Evolutionary conservation across 2,888 invertebrate genomes (phyloP).

Genomic region (Drosophila fulvimacula): DNA sequence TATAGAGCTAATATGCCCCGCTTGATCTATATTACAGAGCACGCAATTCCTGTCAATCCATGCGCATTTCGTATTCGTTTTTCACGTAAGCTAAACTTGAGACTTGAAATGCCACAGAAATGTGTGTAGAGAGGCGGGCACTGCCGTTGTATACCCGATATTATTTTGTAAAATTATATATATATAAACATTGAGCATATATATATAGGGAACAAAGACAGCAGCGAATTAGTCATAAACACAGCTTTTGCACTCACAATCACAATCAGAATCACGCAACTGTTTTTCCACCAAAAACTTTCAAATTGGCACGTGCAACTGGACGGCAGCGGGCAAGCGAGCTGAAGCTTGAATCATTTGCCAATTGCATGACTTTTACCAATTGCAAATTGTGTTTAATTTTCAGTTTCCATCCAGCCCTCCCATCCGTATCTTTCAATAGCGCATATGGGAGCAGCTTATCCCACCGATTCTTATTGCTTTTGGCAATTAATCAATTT

Average conservation of each 20-base stretch:
- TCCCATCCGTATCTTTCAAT: neutral
- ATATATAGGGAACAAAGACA: constrained; percentile 8
- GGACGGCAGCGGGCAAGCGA: too few species aligned
- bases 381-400: constrained; percentile 44
- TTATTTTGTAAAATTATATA: constrained; percentile 28
- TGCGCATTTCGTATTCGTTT: constrained; percentile 3
- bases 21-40: neutral
- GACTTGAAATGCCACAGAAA: constrained; percentile 33
- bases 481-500: constrained; percentile 55
- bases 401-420: neutral
- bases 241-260: constrained; percentile 18
- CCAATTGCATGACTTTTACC: constrained; percentile 40
- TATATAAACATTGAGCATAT: neutral
- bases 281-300: constrained; percentile 24
- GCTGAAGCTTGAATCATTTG: constrained; percentile 20
- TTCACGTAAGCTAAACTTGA: constrained; percentile 39
- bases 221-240: constrained; percentile 45
- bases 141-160: constrained; percentile 23
- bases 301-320: constrained; percentile 28
- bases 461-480: constrained; percentile 5
- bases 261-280: constrained; percentile 48
- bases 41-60: constrained; percentile 11
- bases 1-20: neutral
- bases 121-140: neutral
- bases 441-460: constrained; percentile 17